These are phyloP conservation scores for Macrophya alboannulata DNA, from an alignment of 2,888 invertebrate species.

Conservation along the genomic window DNA sequence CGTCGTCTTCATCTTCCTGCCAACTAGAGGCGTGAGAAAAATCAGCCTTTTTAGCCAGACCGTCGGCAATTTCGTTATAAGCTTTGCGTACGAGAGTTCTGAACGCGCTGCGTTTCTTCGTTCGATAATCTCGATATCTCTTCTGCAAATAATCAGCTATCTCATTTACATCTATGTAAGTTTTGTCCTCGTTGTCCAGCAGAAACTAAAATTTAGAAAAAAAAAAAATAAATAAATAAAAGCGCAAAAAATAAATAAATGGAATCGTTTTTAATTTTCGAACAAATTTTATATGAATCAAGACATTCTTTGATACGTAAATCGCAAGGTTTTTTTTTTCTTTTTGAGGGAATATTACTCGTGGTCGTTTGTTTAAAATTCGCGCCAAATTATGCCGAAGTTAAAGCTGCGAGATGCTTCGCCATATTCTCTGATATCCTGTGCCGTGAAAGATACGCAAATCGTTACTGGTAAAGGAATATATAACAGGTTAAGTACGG, in stretches of 20 bases:
- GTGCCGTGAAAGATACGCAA: constrained; percentile 37
- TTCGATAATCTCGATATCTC: constrained; percentile 89
- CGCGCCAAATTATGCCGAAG: constrained; percentile 33
- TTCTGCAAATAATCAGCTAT: constrained; percentile 92
- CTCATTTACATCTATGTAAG: constrained; percentile 90
- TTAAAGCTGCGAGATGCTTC: not conserved
- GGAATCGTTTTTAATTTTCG: not conserved
- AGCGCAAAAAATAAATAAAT: not conserved
- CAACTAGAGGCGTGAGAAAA: not conserved
- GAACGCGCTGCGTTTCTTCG: constrained; percentile 91
- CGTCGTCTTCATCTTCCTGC: constrained; percentile 79
- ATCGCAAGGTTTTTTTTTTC: not conserved
- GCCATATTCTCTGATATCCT: constrained; percentile 5
- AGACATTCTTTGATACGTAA: not conserved
- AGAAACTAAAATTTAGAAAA: constrained; percentile 84
- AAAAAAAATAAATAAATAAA: constrained; percentile 48
- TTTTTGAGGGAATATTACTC: constrained; percentile 9
- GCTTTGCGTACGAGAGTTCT: constrained; percentile 86
- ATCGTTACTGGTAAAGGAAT: constrained; percentile 36
- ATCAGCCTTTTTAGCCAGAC: constrained; percentile 69
- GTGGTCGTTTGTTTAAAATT: constrained; percentile 11
- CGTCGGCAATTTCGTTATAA: constrained; percentile 85
- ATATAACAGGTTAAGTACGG: constrained; percentile 25
- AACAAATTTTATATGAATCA: not conserved
- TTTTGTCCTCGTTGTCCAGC: constrained; percentile 90